A percentile compares a stretch with the other conserved stretches of the same genome.
phyloP scores from a whole-genome alignment of 23 tunicate genomes.

The Styela clava region DNA sequence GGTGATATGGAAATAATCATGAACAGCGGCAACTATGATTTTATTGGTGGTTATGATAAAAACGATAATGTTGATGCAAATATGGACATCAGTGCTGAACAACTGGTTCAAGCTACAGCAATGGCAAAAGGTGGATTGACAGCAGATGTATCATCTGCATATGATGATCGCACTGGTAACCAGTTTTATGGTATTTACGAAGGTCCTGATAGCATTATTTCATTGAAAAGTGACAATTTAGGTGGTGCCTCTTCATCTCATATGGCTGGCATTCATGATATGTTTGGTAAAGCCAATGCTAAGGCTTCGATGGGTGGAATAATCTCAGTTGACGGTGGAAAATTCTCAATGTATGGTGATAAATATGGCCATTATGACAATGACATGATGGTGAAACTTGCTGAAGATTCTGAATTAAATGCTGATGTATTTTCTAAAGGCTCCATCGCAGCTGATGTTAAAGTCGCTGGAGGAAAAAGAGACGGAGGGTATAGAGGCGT shows the following conservation, averaged over 20 bases:
- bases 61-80: not conserved
- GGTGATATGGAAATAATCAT: not conserved
- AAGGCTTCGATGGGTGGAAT: not conserved
- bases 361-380: too few relatives aligned
- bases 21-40: not conserved
- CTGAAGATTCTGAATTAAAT: not conserved
- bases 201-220: not conserved
- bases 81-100: not conserved
- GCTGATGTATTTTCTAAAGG: not conserved
- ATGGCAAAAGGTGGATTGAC: not conserved
- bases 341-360: too few relatives aligned
- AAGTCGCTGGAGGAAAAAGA: conserved; percentile 30
- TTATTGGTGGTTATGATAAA: not conserved
- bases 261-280: not conserved
- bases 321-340: not conserved
- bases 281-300: not conserved
- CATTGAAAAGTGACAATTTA: not conserved
- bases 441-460: not conserved
- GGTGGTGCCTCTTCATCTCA: not conserved
- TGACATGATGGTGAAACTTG: too few relatives aligned
- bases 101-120: not conserved
- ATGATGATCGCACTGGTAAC: not conserved
- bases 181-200: not conserved
- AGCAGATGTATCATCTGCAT: not conserved
- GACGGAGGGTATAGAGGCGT: not conserved